A percentile compares a stretch with the other conserved stretches of the same genome.
These are phyloP conservation scores for Drosophila gaucha DNA, from an alignment of 2,888 invertebrate genomes.

Conservation along the genomic window DNA sequence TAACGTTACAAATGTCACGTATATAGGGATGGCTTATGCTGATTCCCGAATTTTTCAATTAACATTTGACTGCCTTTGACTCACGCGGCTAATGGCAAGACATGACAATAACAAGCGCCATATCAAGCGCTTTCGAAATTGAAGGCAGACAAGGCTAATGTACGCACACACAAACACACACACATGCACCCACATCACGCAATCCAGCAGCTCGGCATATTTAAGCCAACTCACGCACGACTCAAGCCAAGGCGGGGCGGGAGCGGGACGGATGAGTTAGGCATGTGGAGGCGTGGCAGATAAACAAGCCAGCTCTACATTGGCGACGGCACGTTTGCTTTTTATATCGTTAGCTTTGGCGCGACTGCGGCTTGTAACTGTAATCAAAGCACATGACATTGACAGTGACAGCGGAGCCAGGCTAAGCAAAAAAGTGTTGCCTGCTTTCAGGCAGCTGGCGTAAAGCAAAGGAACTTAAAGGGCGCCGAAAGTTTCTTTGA, in stretches of 20 bases:
- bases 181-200: constrained; percentile 18
- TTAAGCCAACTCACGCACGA: constrained; percentile 66
- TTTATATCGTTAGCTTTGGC: constrained; percentile 45
- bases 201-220: constrained; percentile 44
- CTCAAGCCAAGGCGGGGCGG: constrained; percentile 16
- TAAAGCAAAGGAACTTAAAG: constrained; percentile 45
- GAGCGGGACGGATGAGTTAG: neutral
- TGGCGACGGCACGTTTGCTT: constrained; percentile 35
- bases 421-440: constrained; percentile 48
- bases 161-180: constrained; percentile 20
- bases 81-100: constrained; percentile 63
- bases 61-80: constrained; percentile 66
- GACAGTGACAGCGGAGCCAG: constrained; percentile 36
- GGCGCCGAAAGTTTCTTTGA: constrained; percentile 50
- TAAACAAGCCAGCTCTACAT: constrained; percentile 52
- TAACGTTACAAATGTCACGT: constrained; percentile 25
- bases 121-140: constrained; percentile 52
- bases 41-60: constrained; percentile 69
- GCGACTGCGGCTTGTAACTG: constrained; percentile 48
- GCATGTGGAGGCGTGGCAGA: constrained; percentile 25
- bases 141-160: constrained; percentile 52
- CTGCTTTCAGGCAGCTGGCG: constrained; percentile 37
- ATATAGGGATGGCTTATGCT: constrained; percentile 16
- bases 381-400: constrained; percentile 69
- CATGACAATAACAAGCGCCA: constrained; percentile 75